Base-by-base conservation (phyloP, 1,140 invertebrate species). In the Zaprionus vittiger region DNA sequence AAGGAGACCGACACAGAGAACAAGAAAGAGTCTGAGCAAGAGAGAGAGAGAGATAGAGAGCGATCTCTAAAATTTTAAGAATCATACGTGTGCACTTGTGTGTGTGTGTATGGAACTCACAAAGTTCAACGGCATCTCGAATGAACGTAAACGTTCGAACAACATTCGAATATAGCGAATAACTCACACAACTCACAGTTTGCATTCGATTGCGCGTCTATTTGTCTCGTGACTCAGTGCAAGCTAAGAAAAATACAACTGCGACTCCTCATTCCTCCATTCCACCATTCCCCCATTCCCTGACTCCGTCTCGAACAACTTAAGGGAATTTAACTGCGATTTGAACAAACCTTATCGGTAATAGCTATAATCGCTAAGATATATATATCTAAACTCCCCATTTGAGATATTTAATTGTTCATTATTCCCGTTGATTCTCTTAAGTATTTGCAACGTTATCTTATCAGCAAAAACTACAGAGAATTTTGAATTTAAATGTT, bases 181-280 rank as follows among this genome's bases (percentile, higher is more conserved):
- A 57, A 31, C 26, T 47, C 55, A 47, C 26, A 31, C 49, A 49
- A 22, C 38, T 54, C 26, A 61, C 47, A 59, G 9, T 57, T 57
- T 17, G 24, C 55, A 49, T 55, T 49, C 62, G 47, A 56, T 65
- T 17, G 15, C 5, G 52, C 60, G 55, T 38, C 73, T 76, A 79
- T 79, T 79, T 60, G 67, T 68, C 68, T 67, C 77, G 68, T 79
- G 73, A 79, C 73, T 79, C 61, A 72, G 28, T 24, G 54, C 59
- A 47, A 65, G 28, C 59, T 28, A 14, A 26, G 49, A 68, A 4
- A 73, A 44, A 12, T 24, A 28, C 49, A 22, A 49, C 38, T 41
- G 38, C 7, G 17, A 49, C 47, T n/a, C 5, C n/a, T 6, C 41
- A 5, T 6, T n/a, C 15, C 41, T 6, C 5, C 15, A n/a, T 17